A percentile compares a stretch with the other conserved stretches of the same genome.
These are phyloP conservation scores for Cryptophagus acutangulus DNA, from an alignment of 2,888 invertebrate species.

Conservation along the genomic window DNA sequence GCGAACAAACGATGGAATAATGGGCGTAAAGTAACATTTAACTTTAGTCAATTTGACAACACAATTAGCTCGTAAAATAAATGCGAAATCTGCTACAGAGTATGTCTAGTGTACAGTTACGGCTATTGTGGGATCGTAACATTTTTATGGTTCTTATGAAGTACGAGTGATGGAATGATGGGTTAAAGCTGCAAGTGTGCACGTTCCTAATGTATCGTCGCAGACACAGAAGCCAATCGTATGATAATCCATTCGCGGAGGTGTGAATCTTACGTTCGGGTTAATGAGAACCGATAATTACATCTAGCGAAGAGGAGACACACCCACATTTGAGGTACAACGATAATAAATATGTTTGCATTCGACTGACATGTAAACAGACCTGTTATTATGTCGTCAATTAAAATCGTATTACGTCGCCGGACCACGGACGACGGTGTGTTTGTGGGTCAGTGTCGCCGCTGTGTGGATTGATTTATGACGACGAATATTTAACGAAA, in stretches of 20 bases:
- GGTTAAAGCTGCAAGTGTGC: neutral
- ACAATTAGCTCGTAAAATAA: slow-evolving; percentile 47
- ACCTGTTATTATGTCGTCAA: slow-evolving; percentile 43
- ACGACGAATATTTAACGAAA: slow-evolving; percentile 5
- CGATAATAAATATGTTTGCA: slow-evolving; percentile 39
- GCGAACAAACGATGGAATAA: slow-evolving; percentile 27
- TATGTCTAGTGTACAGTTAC: slow-evolving; percentile 46
- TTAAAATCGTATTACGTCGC: slow-evolving; percentile 41
- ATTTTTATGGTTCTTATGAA: slow-evolving; percentile 45
- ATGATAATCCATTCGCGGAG: neutral
- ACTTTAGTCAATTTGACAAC: slow-evolving; percentile 43
- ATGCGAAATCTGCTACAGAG: slow-evolving; percentile 44
- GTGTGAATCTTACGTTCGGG: slow-evolving; percentile 8
- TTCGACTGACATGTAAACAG: slow-evolving; percentile 37
- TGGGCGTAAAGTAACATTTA: slow-evolving; percentile 35
- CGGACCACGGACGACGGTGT: slow-evolving; percentile 19
- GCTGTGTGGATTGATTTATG: slow-evolving; percentile 34
- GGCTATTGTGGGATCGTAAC: slow-evolving; percentile 47
- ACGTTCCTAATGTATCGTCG: neutral
- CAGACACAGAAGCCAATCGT: neutral
- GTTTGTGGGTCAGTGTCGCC: slow-evolving; percentile 34
- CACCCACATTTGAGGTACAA: slow-evolving; percentile 2
- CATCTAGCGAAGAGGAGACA: neutral
- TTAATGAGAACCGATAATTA: slow-evolving; percentile 4
- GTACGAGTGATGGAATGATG: neutral